Evolutionary conservation across 2,888 invertebrate species (phyloP), one percentile per base, ranked within the genome.

Genomic region (Polydrusus tereticollis): DNA sequence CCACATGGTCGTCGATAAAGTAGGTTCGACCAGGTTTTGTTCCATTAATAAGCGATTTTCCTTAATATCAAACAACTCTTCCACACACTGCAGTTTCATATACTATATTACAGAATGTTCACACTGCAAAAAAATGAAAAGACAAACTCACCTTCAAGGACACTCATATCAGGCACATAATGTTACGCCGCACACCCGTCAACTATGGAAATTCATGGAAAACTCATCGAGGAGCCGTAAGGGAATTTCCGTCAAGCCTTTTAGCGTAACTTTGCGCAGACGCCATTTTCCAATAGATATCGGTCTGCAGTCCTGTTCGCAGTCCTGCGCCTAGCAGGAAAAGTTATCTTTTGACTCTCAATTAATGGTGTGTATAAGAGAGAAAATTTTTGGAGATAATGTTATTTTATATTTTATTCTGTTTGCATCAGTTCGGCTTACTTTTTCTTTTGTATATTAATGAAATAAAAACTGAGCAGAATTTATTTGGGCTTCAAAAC

Each of bases 91-190:
- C n/a, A n/a, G n/a, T n/a, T 12, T n/a, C 1, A 1, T n/a, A 36
- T n/a, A 12, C 3, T n/a, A n/a, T 21, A 21, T 20, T 45, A 20
- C 7, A 45, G 21, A 12, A 0, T 47, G 18, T 47, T 47, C n/a
- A 16, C n/a, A 41, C n/a, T 41, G 3, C n/a, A n/a, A 47, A 23
- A 47, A 47, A 47, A 55, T 29, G 8, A 12, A 29, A 16, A 2
- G 26, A n/a, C 43, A 52, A 26, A 57, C 64, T 69, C 62, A 73
- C 73, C 69, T 65, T 73, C 64, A 69, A 69, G 65, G 60, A 59
- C 69, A 65, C 50, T 73, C 73, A 73, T 73, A 65, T 69, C 69
- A 73, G 64, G 69, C 73, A 73, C 69, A 73, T 73, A 23, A 45
- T 29, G 45, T 43, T 59, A 69, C 73, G 65, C 60, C 18, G 36